Conservation (phyloP, 2,888 invertebrate species). For the Drosophila greeni region DNA sequence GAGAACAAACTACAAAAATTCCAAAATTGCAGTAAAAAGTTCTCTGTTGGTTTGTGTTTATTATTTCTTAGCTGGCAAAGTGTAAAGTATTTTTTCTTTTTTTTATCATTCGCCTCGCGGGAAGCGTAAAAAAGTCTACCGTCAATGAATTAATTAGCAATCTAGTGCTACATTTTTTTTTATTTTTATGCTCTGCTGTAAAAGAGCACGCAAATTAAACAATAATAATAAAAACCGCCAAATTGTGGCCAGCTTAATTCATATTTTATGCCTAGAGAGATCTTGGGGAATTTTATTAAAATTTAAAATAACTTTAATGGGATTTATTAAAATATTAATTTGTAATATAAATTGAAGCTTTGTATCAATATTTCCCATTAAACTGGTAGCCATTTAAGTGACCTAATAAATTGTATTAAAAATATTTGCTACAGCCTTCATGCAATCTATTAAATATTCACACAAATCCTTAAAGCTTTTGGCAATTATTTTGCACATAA, state of each 20-base stretch:
- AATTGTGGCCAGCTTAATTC: constrained; percentile 6
- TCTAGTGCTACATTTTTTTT: constrained; percentile 45
- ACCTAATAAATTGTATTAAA: constrained; percentile 9
- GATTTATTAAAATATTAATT: not conserved
- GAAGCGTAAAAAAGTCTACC: constrained; percentile 30
- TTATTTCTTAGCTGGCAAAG: constrained; percentile 6
- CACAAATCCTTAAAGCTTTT: constrained; percentile 31
- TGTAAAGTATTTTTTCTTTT: not conserved
- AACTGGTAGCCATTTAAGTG: constrained; percentile 6
- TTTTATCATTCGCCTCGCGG: constrained; percentile 16
- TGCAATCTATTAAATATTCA: constrained; percentile 18
- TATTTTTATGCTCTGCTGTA: constrained; percentile 30
- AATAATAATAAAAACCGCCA: constrained; percentile 27
- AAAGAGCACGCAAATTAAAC: constrained; percentile 28
- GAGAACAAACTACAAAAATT: constrained; percentile 4
- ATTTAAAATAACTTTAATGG: not conserved
- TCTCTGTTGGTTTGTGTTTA: constrained; percentile 27
- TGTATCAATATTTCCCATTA: not conserved
- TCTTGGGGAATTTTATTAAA: not conserved
- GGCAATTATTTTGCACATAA: constrained; percentile 32
- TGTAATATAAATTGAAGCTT: not conserved
- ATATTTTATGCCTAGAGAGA: not conserved
- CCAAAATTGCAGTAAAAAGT: constrained; percentile 10
- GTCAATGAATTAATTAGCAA: constrained; percentile 67
- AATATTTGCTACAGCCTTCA: not conserved